Conservation (phyloP, 2,888 invertebrate genomes). For the Bimastos eiseni region DNA sequence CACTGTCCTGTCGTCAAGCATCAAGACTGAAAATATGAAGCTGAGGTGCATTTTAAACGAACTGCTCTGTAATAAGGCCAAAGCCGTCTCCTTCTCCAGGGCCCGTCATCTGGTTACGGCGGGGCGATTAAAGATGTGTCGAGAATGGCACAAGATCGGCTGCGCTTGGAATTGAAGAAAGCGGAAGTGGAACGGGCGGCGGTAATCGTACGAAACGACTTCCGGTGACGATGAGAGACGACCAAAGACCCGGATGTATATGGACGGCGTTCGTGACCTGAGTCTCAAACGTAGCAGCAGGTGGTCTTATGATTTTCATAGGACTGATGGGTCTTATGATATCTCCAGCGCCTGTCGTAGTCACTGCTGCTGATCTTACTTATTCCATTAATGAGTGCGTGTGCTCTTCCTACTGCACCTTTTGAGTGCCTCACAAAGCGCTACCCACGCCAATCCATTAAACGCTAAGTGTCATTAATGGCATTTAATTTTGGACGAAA, state of each 20-base stretch:
- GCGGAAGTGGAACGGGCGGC: background rate
- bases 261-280: background rate
- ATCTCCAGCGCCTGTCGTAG: background rate
- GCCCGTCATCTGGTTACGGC: background rate
- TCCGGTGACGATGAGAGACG: background rate
- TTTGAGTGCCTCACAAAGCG: too few relatives aligned
- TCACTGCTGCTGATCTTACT: background rate
- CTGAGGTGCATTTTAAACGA: background rate
- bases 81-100: background rate
- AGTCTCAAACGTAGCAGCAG: background rate
- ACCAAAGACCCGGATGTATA: background rate
- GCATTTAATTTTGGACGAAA: too few relatives aligned
- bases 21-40: background rate
- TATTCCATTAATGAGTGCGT: background rate
- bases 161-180: background rate
- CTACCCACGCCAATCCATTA: too few relatives aligned
- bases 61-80: background rate
- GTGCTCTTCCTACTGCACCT: too few relatives aligned
- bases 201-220: background rate
- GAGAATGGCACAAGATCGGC: background rate
- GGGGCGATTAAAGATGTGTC: background rate
- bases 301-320: background rate
- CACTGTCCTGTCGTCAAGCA: background rate
- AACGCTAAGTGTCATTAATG: too few relatives aligned
- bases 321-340: background rate